Evolutionary conservation across 1,140 invertebrate species (phyloP), one percentile per base, ranked within the genome.

Genomic region (Marisa cornuarietis): DNA sequence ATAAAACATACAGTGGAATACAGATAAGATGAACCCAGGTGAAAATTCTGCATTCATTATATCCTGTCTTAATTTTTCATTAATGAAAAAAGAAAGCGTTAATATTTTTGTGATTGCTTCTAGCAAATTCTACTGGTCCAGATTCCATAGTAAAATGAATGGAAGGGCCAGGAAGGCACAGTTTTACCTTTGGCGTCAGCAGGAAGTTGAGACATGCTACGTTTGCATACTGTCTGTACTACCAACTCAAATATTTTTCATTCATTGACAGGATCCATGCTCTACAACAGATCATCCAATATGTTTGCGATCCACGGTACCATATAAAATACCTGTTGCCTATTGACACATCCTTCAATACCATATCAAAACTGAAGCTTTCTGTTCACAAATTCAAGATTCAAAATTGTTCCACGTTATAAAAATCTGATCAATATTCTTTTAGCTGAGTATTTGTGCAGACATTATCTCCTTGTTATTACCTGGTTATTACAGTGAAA

Each of bases 401-500:
- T 20, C 49, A 54, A 62, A 68, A 78, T 42, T 42, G 18, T n/a
- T 68, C 42, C 18, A 72, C 22, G 11, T 58, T 68, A 42, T 42
- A 42, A 42, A 42, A 42, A 42, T n/a, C n/a, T n/a, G 31, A 42
- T 42, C 31, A 42, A 42, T 42, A 42, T 42, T 42, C 31, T 42
- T 4, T 42, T 6, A 42, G 31, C 31, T 42, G 6, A 42, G 31
- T 42, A 42, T 42, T 2, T 42, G 31, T 42, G 31, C 31, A 42
- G 31, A 42, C 31, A 42, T 58, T 9, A 1, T 58, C 20, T 76
- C 14, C 62, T n/a, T 24, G 42, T 31, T 81, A 68, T 78, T 82
- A 94, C 95, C 92, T 96, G 98, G 92, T 99, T 99, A 78, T 99
- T 99, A 90, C 96, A 97, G 85, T 95, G 93, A 90, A 99, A 99